phyloP scores from a whole-genome alignment of 1,140 invertebrate species.

The Branchinecta lynchi region DNA sequence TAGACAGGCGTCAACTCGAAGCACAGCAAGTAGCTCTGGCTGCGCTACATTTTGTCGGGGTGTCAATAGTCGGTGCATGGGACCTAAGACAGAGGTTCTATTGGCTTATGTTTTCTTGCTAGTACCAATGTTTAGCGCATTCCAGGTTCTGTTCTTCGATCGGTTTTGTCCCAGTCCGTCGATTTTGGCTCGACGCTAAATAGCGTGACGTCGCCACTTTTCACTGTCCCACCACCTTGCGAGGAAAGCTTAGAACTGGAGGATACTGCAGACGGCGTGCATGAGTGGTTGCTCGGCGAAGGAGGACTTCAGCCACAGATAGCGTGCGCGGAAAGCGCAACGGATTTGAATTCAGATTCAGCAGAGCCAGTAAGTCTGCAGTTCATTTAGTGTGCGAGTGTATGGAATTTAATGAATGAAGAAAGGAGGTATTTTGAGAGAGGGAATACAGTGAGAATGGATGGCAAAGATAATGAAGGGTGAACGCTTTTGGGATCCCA shows the following conservation, averaged over 20 bases:
- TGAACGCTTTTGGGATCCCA: too few species aligned
- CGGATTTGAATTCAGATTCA: too few species aligned
- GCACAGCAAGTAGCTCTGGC: not conserved
- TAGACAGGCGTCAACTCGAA: not conserved
- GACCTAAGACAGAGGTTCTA: not conserved
- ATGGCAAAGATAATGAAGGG: too few species aligned
- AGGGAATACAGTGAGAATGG: too few species aligned
- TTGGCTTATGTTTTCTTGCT: not conserved
- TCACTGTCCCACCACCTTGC: not conserved
- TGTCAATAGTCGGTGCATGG: not conserved
- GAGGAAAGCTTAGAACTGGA: not conserved
- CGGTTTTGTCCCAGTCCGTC: not conserved
- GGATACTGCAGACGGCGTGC: not conserved
- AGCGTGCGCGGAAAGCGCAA: too few species aligned
- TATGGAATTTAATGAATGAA: too few species aligned
- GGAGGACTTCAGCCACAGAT: not conserved
- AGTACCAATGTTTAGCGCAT: not conserved
- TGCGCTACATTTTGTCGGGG: not conserved
- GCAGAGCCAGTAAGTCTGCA: too few species aligned
- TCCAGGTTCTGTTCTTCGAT: not conserved
- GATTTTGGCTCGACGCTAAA: not conserved
- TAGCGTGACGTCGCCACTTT: not conserved
- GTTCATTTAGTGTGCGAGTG: too few species aligned
- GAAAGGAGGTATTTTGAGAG: too few species aligned
- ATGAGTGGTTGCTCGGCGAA: not conserved